Base-by-base conservation (phyloP, 2,888 invertebrate genomes). In the Auanema freiburgensis region DNA sequence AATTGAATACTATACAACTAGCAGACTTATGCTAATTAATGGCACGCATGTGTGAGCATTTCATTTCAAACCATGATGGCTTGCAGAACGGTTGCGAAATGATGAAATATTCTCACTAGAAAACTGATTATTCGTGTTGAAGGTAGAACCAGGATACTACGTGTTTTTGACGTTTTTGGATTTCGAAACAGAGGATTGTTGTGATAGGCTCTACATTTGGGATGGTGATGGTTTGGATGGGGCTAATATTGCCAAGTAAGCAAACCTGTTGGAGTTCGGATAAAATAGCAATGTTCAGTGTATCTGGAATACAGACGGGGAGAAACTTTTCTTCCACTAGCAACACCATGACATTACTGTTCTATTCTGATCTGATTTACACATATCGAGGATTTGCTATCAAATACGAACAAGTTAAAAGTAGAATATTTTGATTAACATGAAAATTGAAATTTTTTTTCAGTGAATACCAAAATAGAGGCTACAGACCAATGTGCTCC, bases 341-440 rank as follows among this genome's bases (percentile, higher is more conserved):
- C 1, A 60, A 60, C 18, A 21, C 49, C 46, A 68, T 64, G 12
- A 63, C 63, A 4, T 49, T 72, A 1, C 33, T 57, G 23, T 72
- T 72, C 63, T 66, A 51, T 4, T 61, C 62, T 16, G 72, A 72
- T 56, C 49, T 69, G 40, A 66, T 66, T 1, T 65, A 57, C 0
- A 65, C 57, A 2, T 67, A 50, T 55, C 62, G 69, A 0, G 72
- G 72, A 5, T 72, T 66, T 44, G 69, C 69, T 6, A 70, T 72
- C 43, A 42, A 63, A 25, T 72, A 50, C 54, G 68, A 72, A 16
- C 59, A 52, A 24, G 60, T 67, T 12, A 49, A 42, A 42, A 25
- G 63, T 56, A 53, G 57, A 1, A 18, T 23, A 11, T 43, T 51
- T n/a, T n/a, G n/a, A n/a, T n/a, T 5, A 63, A 33, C 21, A 43